These are phyloP conservation scores for Bombylius discolor DNA, from an alignment of 2,888 invertebrate genomes.

Conservation along the genomic window DNA sequence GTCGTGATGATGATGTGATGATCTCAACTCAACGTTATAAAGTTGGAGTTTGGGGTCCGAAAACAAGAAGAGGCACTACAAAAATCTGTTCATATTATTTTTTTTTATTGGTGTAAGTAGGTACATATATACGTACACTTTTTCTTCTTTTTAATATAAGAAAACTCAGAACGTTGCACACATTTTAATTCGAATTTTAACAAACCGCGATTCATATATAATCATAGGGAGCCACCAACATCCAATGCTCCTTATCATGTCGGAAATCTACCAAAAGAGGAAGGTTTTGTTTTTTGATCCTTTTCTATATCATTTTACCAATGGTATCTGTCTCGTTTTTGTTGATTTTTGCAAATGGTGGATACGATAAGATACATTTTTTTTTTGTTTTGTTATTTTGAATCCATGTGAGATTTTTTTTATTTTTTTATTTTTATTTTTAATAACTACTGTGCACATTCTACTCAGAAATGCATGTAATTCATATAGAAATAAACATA, in stretches of 20 bases:
- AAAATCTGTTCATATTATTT: too few species aligned
- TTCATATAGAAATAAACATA: background rate
- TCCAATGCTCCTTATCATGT: constrained; percentile 29
- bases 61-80: too few species aligned
- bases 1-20: too few species aligned
- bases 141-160: too few species aligned
- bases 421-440: background rate
- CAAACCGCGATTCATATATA: too few species aligned
- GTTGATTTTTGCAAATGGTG: constrained; percentile 17
- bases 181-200: too few species aligned
- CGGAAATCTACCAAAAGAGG: constrained; percentile 36
- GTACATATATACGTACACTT: too few species aligned
- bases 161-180: too few species aligned
- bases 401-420: constrained; percentile 16
- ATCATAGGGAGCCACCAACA: constrained; percentile 3
- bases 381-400: constrained; percentile 2
- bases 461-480: background rate
- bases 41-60: too few species aligned
- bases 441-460: background rate
- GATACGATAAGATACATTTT: constrained; percentile 18
- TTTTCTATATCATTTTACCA: background rate
- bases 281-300: constrained; percentile 5
- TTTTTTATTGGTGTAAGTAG: too few species aligned
- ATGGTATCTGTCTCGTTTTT: constrained; percentile 1
- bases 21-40: too few species aligned